phyloP scores from a whole-genome alignment of 2,113 vertebrate species.

The Clarias batrachus region DNA sequence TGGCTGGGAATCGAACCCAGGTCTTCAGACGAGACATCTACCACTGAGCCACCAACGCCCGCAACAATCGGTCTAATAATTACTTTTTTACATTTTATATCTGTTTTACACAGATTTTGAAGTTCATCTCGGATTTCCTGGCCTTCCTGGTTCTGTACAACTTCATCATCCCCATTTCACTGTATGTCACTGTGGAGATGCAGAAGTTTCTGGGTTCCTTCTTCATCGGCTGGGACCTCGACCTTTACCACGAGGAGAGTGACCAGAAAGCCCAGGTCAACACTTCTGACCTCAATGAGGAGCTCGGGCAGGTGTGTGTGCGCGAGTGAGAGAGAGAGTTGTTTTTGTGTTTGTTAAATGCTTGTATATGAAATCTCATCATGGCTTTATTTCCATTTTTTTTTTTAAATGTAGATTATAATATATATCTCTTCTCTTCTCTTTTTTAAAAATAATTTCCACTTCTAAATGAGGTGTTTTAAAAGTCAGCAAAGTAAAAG shows the following conservation, averaged over 20 bases:
- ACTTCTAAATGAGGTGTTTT: background rate
- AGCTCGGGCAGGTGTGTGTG: slow-evolving; percentile 87
- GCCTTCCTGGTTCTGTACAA: slow-evolving; percentile 98
- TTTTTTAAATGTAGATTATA: background rate
- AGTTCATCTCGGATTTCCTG: slow-evolving; percentile 97
- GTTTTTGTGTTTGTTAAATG: background rate
- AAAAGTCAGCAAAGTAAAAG: background rate
- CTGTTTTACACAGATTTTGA: slow-evolving; percentile 79
- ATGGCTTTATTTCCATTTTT: background rate
- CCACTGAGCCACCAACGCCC: no score
- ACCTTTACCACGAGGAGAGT: slow-evolving; percentile 94
- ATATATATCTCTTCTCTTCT: background rate
- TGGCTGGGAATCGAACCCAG: no score
- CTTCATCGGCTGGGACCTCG: slow-evolving; percentile 97
- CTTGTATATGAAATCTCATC: background rate
- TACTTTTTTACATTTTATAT: background rate
- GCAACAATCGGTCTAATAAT: background rate
- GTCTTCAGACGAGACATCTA: no score
- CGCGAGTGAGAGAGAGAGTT: background rate
- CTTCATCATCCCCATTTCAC: slow-evolving; percentile 98
- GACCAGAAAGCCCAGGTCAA: slow-evolving; percentile 96
- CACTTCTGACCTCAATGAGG: slow-evolving; percentile 98
- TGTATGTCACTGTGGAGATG: slow-evolving; percentile 98
- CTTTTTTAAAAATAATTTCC: background rate
- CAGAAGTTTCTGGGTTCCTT: slow-evolving; percentile 98